Evolutionary conservation across 1,140 invertebrate genomes (phyloP), one percentile per base, ranked within the genome.

Genomic region (Hermetia illucens): DNA sequence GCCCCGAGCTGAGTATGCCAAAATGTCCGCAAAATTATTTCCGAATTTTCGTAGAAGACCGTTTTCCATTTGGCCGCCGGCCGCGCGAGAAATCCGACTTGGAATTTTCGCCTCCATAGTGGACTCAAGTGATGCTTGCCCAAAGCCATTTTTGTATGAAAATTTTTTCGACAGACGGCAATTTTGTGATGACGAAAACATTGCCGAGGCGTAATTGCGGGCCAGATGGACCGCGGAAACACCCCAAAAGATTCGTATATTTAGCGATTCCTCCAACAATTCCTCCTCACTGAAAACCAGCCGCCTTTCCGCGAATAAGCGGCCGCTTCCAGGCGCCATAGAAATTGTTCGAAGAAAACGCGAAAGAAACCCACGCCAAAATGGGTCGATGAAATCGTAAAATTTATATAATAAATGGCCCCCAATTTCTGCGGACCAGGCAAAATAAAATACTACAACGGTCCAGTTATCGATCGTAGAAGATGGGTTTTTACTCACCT

Each of bases 401-500:
- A 45, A 45, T 54, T 54, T 54, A 54, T 54, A 54, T 54, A 54
- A 54, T 54, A 55, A 55, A 48, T 45, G 41, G 36, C 36, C 49
- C 42, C 42, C 42, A 25, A 44, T 53, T 38, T 46, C 40, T n/a
- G 30, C 19, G 40, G 33, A 43, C 42, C 45, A 48, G 49, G 30
- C 42, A 41, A 49, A 46, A 44, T 47, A 35, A 34, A 38, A 12
- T 41, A 43, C 47, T 34, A 36, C 38, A 55, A 35, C 34, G 18
- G 44, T 43, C 48, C 32, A 12, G 19, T 44, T 43, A 54, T 54
- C 52, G 50, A 52, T 55, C 50, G 38, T 54, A 53, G 52, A 54
- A 50, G 29, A 46, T 40, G 50, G 55, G 47, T 55, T 55, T 43
- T 48, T 50, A 54, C 52, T 54, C 40, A 54, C 52, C 52, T 48